phyloP scores from a whole-genome alignment of 2,797 vertebrate species.

The Eptatretus atami region DNA sequence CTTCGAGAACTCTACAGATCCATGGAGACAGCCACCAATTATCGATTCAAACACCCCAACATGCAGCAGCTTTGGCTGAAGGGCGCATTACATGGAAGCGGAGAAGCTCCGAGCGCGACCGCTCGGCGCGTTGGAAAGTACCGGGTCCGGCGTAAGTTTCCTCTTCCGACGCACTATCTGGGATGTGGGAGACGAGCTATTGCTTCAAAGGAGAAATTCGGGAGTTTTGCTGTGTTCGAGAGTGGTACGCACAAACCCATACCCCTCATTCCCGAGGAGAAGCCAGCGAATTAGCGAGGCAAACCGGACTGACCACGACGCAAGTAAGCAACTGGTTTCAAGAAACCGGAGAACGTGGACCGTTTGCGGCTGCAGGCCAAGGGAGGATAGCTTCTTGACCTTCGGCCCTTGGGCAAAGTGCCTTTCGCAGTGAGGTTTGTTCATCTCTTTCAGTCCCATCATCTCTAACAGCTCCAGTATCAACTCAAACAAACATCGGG shows the following conservation, averaged over 20 bases:
- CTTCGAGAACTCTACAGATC: conserved; percentile 95
- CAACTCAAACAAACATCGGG: no score
- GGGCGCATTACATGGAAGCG: conserved; percentile 81
- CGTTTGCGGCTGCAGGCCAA: conserved; percentile 77
- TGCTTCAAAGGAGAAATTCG: conserved; percentile 93
- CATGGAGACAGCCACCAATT: conserved; percentile 87
- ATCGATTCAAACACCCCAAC: conserved; percentile 68
- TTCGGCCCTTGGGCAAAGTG: background rate
- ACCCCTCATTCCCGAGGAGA: conserved; percentile 78
- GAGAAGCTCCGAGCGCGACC: conserved; percentile 77
- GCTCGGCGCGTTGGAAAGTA: conserved; percentile 84
- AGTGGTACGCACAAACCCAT: conserved; percentile 97
- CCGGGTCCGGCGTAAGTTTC: conserved; percentile 76
- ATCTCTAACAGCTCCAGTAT: background rate
- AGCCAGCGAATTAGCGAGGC: conserved; percentile 72
- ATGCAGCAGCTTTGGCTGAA: conserved; percentile 93
- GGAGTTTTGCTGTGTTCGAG: conserved; percentile 60
- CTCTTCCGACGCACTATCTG: conserved; percentile 76
- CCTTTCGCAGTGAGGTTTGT: background rate
- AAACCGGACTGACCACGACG: conserved; percentile 82
- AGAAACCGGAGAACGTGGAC: conserved; percentile 73
- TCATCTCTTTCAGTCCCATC: background rate
- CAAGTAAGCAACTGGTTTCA: conserved; percentile 99
- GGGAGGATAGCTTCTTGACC: conserved; percentile 29
- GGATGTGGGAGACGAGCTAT: conserved; percentile 91